Evolutionary conservation across 2,113 vertebrate genomes (phyloP).

Genomic region (Rutilus rutilus): DNA sequence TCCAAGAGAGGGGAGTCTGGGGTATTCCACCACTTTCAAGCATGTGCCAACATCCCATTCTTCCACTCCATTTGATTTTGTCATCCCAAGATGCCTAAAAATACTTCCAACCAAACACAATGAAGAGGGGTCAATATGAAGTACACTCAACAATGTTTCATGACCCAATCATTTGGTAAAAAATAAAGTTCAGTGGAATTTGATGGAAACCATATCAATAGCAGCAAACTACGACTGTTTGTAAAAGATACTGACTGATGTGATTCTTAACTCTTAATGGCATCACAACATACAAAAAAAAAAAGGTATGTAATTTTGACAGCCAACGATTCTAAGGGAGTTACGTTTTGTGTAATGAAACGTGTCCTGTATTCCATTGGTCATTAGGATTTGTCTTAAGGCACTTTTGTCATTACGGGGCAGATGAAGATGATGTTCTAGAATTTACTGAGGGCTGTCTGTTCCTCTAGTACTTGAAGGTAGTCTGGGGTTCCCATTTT

Average conservation of each 20-base stretch:
- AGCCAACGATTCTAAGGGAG: slow-evolving; percentile 70
- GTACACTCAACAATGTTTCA: slow-evolving; percentile 72
- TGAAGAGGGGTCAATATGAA: slow-evolving; percentile 63
- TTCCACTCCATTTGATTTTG: slow-evolving; percentile 60
- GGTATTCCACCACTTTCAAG: slow-evolving; percentile 57
- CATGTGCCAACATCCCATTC: slow-evolving; percentile 59
- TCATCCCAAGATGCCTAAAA: slow-evolving; percentile 63
- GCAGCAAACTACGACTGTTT: slow-evolving; percentile 74
- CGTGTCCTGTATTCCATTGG: slow-evolving; percentile 90
- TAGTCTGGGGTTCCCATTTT: slow-evolving; percentile 98
- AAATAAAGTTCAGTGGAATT: slow-evolving; percentile 58
- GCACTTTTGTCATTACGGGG: slow-evolving; percentile 95
- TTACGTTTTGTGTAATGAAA: slow-evolving; percentile 67
- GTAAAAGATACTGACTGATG: slow-evolving; percentile 63
- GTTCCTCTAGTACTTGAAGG: slow-evolving; percentile 98
- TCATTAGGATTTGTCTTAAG: slow-evolving; percentile 93
- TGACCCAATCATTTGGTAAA: slow-evolving; percentile 73
- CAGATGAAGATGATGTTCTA: slow-evolving; percentile 72
- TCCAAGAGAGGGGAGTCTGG: slow-evolving; percentile 68
- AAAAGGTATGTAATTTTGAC: slow-evolving; percentile 66
- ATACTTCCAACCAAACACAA: slow-evolving; percentile 63
- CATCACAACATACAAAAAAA: slow-evolving; percentile 64
- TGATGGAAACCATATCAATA: slow-evolving; percentile 69
- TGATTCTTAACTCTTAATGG: slow-evolving; percentile 64
- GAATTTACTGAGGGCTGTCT: slow-evolving; percentile 95